Conservation (phyloP, 2,113 vertebrate species). For the Bubalus kerabau region DNA sequence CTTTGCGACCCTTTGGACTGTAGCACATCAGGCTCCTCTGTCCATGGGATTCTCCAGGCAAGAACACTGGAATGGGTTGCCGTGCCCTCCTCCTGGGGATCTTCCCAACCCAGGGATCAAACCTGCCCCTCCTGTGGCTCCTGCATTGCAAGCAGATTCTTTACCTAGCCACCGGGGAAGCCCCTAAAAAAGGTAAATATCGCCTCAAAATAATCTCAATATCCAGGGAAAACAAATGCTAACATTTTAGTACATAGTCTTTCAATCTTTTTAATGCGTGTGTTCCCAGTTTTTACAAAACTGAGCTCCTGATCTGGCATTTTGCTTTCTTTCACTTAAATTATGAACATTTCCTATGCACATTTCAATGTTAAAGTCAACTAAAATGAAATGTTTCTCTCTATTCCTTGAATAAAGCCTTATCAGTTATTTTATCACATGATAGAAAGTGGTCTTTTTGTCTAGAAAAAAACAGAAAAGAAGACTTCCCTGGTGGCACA, state of each 20-base stretch:
- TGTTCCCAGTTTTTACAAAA: neutral
- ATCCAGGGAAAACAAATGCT: neutral
- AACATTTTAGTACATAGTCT: neutral
- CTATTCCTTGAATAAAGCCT: neutral
- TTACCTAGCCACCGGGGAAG: neutral
- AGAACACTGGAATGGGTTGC: neutral
- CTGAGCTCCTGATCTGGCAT: neutral
- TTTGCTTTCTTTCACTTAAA: neutral
- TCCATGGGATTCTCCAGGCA: neutral
- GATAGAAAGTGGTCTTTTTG: neutral
- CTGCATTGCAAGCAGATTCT: neutral
- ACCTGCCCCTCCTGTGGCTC: neutral
- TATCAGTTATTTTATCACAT: neutral
- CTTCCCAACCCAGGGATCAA: neutral
- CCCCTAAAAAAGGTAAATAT: neutral
- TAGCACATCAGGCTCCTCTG: neutral
- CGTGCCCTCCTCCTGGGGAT: neutral
- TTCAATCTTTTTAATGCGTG: neutral
- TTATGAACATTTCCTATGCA: neutral
- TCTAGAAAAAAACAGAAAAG: neutral
- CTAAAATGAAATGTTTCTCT: neutral
- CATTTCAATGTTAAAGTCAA: constrained; percentile 1
- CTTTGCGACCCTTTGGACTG: neutral
- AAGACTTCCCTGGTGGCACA: neutral
- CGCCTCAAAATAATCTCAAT: neutral